phyloP scores from a whole-genome alignment of 2,888 invertebrate species.

The Chrysopilus asiliformis region DNA sequence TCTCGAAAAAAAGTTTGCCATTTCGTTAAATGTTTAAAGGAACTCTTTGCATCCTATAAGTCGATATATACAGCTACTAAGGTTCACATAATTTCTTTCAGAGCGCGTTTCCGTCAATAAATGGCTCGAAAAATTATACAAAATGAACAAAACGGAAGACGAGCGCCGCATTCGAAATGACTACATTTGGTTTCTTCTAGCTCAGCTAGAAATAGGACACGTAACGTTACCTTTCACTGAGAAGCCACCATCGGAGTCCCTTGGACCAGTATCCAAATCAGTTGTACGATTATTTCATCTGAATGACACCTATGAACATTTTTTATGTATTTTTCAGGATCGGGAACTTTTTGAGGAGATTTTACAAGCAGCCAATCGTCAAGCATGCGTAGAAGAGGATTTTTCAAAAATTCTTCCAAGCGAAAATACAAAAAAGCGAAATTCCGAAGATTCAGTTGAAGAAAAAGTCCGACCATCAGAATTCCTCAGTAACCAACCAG shows the following conservation, averaged over 20 bases:
- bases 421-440: neutral
- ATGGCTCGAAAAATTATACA: constrained; percentile 11
- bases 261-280: constrained; percentile 9
- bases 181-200: constrained; percentile 15
- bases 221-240: constrained; percentile 14
- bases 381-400: constrained; percentile 6
- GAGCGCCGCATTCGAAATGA: constrained; percentile 13
- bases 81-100: neutral
- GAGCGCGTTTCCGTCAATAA: constrained; percentile 7
- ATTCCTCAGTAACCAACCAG: constrained; percentile 12
- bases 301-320: neutral
- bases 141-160: constrained; percentile 4
- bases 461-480: constrained; percentile 9
- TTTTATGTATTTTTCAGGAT: constrained; percentile 5
- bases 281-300: constrained; percentile 4
- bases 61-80: too few species aligned
- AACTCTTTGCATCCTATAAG: too few species aligned
- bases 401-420: neutral
- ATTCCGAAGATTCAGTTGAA: neutral
- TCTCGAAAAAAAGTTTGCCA: too few species aligned
- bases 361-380: constrained; percentile 12
- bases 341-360: constrained; percentile 12
- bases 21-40: too few species aligned
- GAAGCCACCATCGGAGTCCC: constrained; percentile 7
- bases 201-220: constrained; percentile 13